These are phyloP conservation scores for Engraulis encrasicolus DNA, from an alignment of 2,113 vertebrate species.

Conservation along the genomic window DNA sequence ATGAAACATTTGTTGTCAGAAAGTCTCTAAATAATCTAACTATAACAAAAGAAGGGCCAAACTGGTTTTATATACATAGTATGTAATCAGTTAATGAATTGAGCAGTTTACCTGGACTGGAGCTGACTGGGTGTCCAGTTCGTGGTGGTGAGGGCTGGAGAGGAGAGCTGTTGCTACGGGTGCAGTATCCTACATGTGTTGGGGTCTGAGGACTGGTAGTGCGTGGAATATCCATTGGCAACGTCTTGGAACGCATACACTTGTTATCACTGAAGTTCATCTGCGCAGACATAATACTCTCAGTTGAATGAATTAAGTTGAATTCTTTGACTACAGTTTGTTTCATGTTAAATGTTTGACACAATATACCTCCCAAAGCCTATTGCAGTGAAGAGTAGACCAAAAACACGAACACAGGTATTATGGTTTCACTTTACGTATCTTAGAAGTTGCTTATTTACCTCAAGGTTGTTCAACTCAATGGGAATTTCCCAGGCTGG, in stretches of 20 bases:
- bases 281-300: neutral
- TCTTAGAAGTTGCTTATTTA: slow-evolving; percentile 38
- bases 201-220: neutral
- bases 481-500: slow-evolving; percentile 45
- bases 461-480: slow-evolving; percentile 63
- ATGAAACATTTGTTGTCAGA: neutral
- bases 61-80: neutral
- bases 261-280: slow-evolving; percentile 45
- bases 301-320: neutral
- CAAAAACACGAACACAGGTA: neutral
- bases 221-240: slow-evolving; percentile 28
- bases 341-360: too few species aligned
- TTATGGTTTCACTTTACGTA: neutral
- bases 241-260: slow-evolving; percentile 40
- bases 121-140: neutral
- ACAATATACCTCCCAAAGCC: too few species aligned
- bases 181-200: neutral
- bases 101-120: slow-evolving; percentile 32
- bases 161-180: neutral
- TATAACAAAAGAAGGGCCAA: neutral
- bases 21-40: neutral
- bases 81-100: neutral
- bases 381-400: neutral
- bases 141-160: neutral
- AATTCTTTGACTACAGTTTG: neutral